These are phyloP conservation scores for Apantesis nais DNA, from an alignment of 2,888 invertebrate species.

Conservation along the genomic window DNA sequence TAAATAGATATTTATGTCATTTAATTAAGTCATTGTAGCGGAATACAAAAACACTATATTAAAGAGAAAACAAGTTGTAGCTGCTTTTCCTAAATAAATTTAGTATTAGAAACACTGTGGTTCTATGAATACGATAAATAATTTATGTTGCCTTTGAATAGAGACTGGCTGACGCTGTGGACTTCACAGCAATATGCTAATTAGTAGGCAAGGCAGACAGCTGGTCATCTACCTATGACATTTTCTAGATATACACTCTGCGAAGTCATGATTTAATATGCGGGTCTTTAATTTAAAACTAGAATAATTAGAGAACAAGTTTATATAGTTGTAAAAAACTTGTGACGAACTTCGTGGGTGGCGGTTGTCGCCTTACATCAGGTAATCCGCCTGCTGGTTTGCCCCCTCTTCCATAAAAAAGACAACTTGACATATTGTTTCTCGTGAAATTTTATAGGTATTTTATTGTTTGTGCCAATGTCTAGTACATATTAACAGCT, in stretches of 20 bases:
- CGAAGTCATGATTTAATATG: background rate
- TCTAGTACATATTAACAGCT: too few species aligned
- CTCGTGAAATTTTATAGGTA: too few species aligned
- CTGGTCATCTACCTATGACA: constrained; percentile 15
- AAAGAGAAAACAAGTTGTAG: background rate
- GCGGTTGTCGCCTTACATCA: too few species aligned
- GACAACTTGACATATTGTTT: too few species aligned
- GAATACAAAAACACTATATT: background rate
- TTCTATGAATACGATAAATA: background rate
- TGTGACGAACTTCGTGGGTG: too few species aligned
- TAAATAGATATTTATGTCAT: too few species aligned
- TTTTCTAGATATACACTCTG: constrained; percentile 5
- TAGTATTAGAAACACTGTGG: background rate
- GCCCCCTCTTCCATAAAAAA: too few species aligned
- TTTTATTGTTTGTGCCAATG: too few species aligned
- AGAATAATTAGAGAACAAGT: background rate
- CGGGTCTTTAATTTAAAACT: background rate
- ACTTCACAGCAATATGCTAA: constrained; percentile 10
- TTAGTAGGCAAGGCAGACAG: constrained; percentile 8
- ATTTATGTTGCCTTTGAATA: background rate
- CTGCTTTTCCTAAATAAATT: background rate
- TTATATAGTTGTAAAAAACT: background rate
- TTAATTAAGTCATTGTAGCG: too few species aligned
- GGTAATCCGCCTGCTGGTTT: too few species aligned
- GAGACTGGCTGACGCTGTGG: background rate